phyloP scores from a whole-genome alignment of 2,888 invertebrate species.

The Anagyrus pseudococci region DNA sequence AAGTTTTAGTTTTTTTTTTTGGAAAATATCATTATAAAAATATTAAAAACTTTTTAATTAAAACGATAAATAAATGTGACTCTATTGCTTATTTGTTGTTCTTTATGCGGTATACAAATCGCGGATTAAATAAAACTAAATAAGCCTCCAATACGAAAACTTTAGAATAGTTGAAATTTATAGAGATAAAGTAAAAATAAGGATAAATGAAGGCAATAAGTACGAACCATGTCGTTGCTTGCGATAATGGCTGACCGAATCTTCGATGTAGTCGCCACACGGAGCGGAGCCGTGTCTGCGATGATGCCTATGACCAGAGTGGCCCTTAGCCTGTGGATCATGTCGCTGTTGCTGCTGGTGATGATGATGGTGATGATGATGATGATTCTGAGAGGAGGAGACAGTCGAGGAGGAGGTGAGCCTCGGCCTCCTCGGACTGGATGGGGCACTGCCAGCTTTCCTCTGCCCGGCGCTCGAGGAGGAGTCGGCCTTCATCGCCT shows the following conservation, averaged over 20 bases:
- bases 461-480: constrained; percentile 61
- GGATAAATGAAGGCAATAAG: too few species aligned
- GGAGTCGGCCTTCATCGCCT: constrained; percentile 66
- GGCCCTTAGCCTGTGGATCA: constrained; percentile 45
- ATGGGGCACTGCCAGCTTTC: constrained; percentile 63
- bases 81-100: too few species aligned
- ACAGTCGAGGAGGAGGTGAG: constrained; percentile 62
- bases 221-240: constrained; percentile 46
- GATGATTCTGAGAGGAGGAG: constrained; percentile 60
- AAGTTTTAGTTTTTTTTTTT: too few species aligned
- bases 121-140: background rate
- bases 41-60: too few species aligned
- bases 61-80: too few species aligned
- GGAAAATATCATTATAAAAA: too few species aligned
- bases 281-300: constrained; percentile 57
- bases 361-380: constrained; percentile 50
- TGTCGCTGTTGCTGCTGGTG: constrained; percentile 47
- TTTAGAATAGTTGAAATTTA: background rate
- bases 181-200: background rate
- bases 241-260: constrained; percentile 42
- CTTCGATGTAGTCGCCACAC: constrained; percentile 52
- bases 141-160: background rate
- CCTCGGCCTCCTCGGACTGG: constrained; percentile 61
- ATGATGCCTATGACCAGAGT: constrained; percentile 46
- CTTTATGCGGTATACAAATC: background rate